Conservation (phyloP, 53 echinoderm and acorn worm species). For the Actinopyga echinites region DNA sequence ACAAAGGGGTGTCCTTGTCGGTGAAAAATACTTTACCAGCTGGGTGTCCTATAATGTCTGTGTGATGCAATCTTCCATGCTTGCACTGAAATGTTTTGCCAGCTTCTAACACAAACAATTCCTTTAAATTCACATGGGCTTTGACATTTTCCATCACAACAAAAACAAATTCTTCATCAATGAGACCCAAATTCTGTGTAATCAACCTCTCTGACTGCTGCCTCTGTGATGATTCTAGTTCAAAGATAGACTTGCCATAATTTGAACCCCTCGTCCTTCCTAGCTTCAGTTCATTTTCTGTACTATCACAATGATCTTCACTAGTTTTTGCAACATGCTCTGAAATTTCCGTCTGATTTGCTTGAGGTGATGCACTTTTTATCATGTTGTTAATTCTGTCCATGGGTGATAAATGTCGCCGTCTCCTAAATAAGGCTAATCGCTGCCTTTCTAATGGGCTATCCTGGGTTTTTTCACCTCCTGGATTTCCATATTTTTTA, state of each 20-base stretch:
- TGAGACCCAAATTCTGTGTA: slow-evolving; percentile 18
- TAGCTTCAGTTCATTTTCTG: too few species aligned
- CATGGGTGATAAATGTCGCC: slow-evolving; percentile 60
- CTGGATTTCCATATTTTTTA: too few species aligned
- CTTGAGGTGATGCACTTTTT: neutral
- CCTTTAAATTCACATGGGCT: slow-evolving; percentile 57
- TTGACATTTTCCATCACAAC: slow-evolving; percentile 71
- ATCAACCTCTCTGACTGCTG: neutral
- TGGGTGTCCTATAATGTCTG: slow-evolving; percentile 68
- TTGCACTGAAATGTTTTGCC: slow-evolving; percentile 59
- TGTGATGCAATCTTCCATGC: slow-evolving; percentile 66
- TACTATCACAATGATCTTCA: too few species aligned
- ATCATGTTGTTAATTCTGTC: slow-evolving; percentile 65
- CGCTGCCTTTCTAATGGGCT: slow-evolving; percentile 51
- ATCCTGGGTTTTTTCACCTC: too few species aligned
- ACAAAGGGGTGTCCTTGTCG: slow-evolving; percentile 52
- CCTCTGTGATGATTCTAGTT: neutral
- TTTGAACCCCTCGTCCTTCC: too few species aligned
- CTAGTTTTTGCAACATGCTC: too few species aligned
- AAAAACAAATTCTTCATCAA: slow-evolving; percentile 71
- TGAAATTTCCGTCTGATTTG: neutral
- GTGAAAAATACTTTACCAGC: slow-evolving; percentile 67
- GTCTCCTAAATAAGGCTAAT: slow-evolving; percentile 43
- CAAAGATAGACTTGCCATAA: neutral
- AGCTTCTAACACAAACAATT: slow-evolving; percentile 59